Percentiles rank a stretch among this genome's conserved stretches.
phyloP scores from a whole-genome alignment of 30 jellyfish, hydroid and myxozoan genomes.

The Calvadosia cruxmelitensis region DNA sequence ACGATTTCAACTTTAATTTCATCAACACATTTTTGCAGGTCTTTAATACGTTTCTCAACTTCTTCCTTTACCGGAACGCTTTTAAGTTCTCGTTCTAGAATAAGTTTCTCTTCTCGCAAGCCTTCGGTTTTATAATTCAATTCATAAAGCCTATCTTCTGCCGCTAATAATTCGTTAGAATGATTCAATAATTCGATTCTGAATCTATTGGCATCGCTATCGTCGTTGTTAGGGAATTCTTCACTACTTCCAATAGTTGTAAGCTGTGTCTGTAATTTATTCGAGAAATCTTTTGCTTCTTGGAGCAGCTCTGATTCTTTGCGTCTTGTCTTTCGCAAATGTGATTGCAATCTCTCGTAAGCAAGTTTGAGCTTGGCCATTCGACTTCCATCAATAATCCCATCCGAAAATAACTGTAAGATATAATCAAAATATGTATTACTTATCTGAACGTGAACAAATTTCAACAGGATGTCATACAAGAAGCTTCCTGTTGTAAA shows the following conservation, averaged over 20 bases:
- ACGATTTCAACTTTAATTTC: constrained; percentile 65
- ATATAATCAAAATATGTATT: no score
- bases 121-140: constrained; percentile 43
- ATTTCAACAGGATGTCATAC: no score
- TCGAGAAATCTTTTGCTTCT: constrained; percentile 58
- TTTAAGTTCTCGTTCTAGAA: constrained; percentile 50
- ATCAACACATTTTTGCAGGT: constrained; percentile 35
- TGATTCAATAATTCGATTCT: constrained; percentile 54
- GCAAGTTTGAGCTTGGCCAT: constrained; percentile 65
- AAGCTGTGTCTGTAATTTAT: constrained; percentile 50
- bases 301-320: constrained; percentile 43
- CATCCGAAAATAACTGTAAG: constrained; percentile 46
- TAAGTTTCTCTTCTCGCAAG: constrained; percentile 55
- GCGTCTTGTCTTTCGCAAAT: constrained; percentile 39
- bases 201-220: constrained; percentile 66
- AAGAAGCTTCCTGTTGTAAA: no score
- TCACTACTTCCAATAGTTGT: constrained; percentile 67
- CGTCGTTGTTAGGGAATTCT: constrained; percentile 74
- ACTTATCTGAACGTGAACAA: no score
- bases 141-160: constrained; percentile 57
- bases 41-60: constrained; percentile 50
- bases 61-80: constrained; percentile 79
- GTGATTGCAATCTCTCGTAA: constrained; percentile 39
- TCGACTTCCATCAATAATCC: constrained; percentile 55
- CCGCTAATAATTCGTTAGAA: constrained; percentile 55